Conservation (phyloP, 2,888 invertebrate species). For the Aphodius granarius region DNA sequence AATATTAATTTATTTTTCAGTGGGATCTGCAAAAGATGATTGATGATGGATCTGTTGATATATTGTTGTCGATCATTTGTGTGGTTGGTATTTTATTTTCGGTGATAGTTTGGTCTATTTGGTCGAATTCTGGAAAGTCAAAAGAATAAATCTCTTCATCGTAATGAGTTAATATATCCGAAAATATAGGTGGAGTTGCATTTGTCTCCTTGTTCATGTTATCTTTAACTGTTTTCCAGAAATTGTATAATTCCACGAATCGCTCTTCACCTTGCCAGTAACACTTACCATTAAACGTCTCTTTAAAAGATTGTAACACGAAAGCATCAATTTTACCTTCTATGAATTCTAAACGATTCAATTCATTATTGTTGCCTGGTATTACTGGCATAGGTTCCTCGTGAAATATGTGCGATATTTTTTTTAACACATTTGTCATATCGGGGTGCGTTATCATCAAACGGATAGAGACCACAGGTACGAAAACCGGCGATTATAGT, state of each 20-base stretch:
- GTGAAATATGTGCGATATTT: neutral
- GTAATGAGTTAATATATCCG: neutral
- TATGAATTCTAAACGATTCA: neutral
- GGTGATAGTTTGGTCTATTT: neutral
- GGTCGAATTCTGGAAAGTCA: slow-evolving; percentile 4
- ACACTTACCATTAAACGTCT: neutral
- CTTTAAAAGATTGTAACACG: neutral
- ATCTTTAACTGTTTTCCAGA: neutral
- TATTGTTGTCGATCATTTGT: neutral
- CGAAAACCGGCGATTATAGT: neutral
- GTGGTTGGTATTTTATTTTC: neutral
- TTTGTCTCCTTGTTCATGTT: neutral
- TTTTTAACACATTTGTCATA: neutral
- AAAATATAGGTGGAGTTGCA: neutral
- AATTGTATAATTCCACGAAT: neutral
- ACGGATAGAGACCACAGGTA: neutral
- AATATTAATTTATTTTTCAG: neutral
- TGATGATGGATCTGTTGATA: neutral
- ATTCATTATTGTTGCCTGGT: neutral
- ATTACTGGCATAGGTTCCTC: neutral
- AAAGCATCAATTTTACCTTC: neutral
- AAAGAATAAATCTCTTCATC: neutral
- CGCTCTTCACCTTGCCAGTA: neutral
- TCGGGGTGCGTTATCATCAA: neutral
- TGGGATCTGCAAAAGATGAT: neutral